Evolutionary conservation across 1,140 invertebrate species (phyloP).

Genomic region (Danaus melanippus): DNA sequence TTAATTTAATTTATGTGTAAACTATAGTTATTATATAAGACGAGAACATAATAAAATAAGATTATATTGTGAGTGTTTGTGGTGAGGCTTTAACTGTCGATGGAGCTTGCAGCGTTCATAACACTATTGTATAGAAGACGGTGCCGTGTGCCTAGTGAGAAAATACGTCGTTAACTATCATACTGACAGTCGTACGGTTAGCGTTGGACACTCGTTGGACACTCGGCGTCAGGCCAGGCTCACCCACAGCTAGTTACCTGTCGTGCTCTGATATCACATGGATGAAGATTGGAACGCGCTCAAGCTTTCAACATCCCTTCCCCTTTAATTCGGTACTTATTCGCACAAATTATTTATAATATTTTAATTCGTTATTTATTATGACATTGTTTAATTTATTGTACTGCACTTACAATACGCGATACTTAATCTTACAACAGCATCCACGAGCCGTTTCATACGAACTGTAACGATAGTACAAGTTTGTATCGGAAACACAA

Average conservation of each 20-base stretch:
- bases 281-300: not conserved
- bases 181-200: no score
- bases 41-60: constrained; percentile 43
- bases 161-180: constrained; percentile 1
- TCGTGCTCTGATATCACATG: not conserved
- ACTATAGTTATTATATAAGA: constrained; percentile 61
- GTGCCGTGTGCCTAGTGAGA: constrained; percentile 14
- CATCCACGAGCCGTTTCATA: constrained; percentile 6
- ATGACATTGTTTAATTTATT: constrained; percentile 46
- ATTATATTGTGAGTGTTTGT: constrained; percentile 31
- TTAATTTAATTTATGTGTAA: constrained; percentile 70
- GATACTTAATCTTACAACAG: constrained; percentile 49
- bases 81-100: constrained; percentile 27
- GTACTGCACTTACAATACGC: constrained; percentile 42
- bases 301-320: constrained; percentile 4
- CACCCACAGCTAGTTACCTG: constrained; percentile 43
- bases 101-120: constrained; percentile 61
- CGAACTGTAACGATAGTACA: not conserved
- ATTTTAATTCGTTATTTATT: constrained; percentile 58
- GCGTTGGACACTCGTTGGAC: no score
- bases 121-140: constrained; percentile 22
- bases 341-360: constrained; percentile 60
- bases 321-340: constrained; percentile 51
- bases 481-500: no score
- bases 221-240: constrained; percentile 7